Base-by-base conservation (phyloP, 1,140 invertebrate species). In the Ephestia elutella region DNA sequence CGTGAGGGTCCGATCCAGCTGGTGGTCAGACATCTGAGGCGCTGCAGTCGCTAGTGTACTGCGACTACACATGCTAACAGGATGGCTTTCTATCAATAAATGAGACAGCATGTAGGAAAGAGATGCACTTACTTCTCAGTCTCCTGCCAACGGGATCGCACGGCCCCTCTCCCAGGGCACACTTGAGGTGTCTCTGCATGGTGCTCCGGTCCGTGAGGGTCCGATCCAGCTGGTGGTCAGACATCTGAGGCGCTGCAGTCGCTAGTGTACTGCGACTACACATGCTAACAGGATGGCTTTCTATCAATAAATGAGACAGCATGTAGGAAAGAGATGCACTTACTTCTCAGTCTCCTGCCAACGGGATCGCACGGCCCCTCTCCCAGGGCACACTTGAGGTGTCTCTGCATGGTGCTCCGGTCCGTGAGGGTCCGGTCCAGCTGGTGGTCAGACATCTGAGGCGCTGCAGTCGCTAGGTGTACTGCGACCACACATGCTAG, bases 301-400 rank as follows among this genome's bases (percentile, higher is more conserved):
- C 21, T 25, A 7, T 3, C 2, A 25, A 25, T 3, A 25, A 25
- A 25, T 2, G 2, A 25, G 7, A 25, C 2, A 25, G 2, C 21
- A 25, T n/a, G n/a, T n/a, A n/a, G n/a, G n/a, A n/a, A n/a, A n/a
- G n/a, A n/a, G n/a, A n/a, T 2, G 32, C 2, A 78, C 82, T 73
- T 71, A 87, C 82, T 81, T 75, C 78, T 73, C 11, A 94, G 81
- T 69, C 92, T 85, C 54, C 92, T 88, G 21, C 93, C 93, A 1
- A 93, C 90, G 5, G 91, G 90, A 74, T 94, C 93, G 58, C 93
- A 94, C 0, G 92, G 89, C 0, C 91, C 92, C 78, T 93, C 92
- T 9, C 92, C 92, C 0, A 93, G 67, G 10, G 92, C 92, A 70
- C 93, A 94, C 69, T 92, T 92, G 20, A 94, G 86, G 69, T 93